Evolutionary conservation across 2,113 vertebrate species (phyloP), one percentile per base, ranked within the genome.

Genomic region (Vimba vimba): DNA sequence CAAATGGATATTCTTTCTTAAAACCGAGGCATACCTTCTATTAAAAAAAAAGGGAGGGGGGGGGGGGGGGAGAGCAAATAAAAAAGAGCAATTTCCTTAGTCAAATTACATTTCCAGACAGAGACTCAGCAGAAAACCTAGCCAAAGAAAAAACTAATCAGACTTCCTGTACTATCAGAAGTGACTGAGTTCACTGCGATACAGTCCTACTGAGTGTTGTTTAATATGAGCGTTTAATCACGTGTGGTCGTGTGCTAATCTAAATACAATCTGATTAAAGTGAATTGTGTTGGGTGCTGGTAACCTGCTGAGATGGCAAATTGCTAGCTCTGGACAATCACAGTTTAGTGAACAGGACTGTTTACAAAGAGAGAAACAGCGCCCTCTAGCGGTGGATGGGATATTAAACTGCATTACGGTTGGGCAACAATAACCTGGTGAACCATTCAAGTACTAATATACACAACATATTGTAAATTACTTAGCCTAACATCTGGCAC

Each of bases 261-360:
- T 82, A 36, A 77, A 85, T 78, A 68, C 62, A 85, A 69, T 69
- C 84, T 66, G 60, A 68, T 68, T 55, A 85, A 76, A 85, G 60
- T 68, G 36, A 36, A 68, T 55, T 80, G 68, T 73, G 52, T 1
- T 59, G 62, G 75, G 60, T 57, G 60, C 5, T 73, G 47, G 10
- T 43, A 27, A 25, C n/a, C 47, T 59, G 64, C 71, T 66, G 73
- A 64, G n/a, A 19, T 1, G 7, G 23, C 4, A 64, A 47, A 45
- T n/a, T 47, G n/a, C 23, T 62, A 23, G 74, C 45, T 3, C 43
- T 36, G 39, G 39, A 52, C 2, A 85, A 36, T 33, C 27, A 27
- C 13, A 78, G 39, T 19, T 76, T 25, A 60, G n/a, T 21, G 43
- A 50, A 30, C 45, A 60, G 19, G 17, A 21, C n/a, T 15, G 66